Evolutionary conservation across 2,113 vertebrate genomes (phyloP).

Genomic region (Oncorhynchus nerka): DNA sequence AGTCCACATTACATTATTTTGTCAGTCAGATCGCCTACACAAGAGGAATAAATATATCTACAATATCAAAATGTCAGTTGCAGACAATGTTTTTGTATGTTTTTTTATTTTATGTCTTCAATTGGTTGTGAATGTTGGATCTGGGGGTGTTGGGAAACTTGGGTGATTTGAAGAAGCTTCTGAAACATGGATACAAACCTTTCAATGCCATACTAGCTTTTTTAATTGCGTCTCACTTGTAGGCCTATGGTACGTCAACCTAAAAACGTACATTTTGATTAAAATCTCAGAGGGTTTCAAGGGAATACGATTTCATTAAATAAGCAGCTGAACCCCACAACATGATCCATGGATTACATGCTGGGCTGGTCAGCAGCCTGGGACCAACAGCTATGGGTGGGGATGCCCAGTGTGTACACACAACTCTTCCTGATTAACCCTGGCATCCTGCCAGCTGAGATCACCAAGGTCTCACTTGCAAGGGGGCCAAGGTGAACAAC

Average conservation of each 20-base stretch:
- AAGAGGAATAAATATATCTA: too few relatives aligned
- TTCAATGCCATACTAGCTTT: too few relatives aligned
- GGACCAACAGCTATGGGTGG: background rate
- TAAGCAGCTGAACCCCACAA: background rate
- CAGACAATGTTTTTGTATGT: too few relatives aligned
- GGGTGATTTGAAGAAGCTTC: too few relatives aligned
- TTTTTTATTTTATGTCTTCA: too few relatives aligned
- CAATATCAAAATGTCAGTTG: too few relatives aligned
- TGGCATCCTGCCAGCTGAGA: background rate
- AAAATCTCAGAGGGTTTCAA: background rate
- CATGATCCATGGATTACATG: background rate
- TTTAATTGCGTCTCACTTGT: too few relatives aligned
- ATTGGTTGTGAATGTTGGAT: too few relatives aligned
- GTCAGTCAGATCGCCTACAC: too few relatives aligned
- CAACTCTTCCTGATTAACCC: background rate
- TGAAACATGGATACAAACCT: background rate
- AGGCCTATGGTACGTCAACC: background rate
- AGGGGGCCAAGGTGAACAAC: background rate
- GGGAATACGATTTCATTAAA: too few relatives aligned
- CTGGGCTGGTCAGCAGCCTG: background rate
- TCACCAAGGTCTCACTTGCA: background rate
- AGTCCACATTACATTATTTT: too few relatives aligned
- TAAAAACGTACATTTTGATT: background rate
- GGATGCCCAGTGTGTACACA: background rate
- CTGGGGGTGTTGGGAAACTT: too few relatives aligned